Percentiles rank a stretch among this genome's conserved stretches.
Evolutionary conservation across 2,797 vertebrate genomes (phyloP).

Genomic region (Sorex maritimensis): DNA sequence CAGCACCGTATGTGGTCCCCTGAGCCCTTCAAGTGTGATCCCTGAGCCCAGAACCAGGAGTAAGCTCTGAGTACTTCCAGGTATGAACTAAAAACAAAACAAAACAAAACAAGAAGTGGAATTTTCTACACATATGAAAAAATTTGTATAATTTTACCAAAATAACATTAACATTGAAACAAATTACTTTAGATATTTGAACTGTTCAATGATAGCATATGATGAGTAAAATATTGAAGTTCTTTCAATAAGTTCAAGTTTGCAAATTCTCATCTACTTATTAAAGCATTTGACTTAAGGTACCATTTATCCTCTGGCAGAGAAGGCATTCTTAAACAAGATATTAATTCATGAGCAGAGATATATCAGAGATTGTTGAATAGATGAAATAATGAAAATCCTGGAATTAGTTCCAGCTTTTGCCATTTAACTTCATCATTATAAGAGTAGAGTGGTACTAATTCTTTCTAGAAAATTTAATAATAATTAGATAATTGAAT

Average conservation of each 20-base stretch:
- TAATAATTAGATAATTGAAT: slow-evolving; percentile 83
- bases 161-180: slow-evolving; percentile 71
- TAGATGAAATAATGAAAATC: slow-evolving; percentile 78
- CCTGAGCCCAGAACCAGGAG: too few relatives aligned
- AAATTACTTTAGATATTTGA: slow-evolving; percentile 27
- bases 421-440: slow-evolving; percentile 78
- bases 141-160: slow-evolving; percentile 40
- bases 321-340: slow-evolving; percentile 44
- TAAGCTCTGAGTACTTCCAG: too few relatives aligned
- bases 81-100: too few relatives aligned
- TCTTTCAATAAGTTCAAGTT: slow-evolving; percentile 62
- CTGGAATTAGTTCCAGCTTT: slow-evolving; percentile 76
- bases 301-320: slow-evolving; percentile 38
- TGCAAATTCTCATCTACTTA: slow-evolving; percentile 69
- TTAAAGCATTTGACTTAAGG: slow-evolving; percentile 46
- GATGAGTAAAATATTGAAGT: slow-evolving; percentile 48
- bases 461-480: slow-evolving; percentile 84
- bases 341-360: slow-evolving; percentile 73
- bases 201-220: slow-evolving; percentile 1
- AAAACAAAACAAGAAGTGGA: neutral
- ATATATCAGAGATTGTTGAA: slow-evolving; percentile 43
- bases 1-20: too few relatives aligned
- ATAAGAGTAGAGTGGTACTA: slow-evolving; percentile 75
- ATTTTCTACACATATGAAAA: slow-evolving; percentile 59
- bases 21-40: too few relatives aligned